Evolutionary conservation across 1,140 invertebrate species (phyloP).

Genomic region (Belonocnema kinseyi): DNA sequence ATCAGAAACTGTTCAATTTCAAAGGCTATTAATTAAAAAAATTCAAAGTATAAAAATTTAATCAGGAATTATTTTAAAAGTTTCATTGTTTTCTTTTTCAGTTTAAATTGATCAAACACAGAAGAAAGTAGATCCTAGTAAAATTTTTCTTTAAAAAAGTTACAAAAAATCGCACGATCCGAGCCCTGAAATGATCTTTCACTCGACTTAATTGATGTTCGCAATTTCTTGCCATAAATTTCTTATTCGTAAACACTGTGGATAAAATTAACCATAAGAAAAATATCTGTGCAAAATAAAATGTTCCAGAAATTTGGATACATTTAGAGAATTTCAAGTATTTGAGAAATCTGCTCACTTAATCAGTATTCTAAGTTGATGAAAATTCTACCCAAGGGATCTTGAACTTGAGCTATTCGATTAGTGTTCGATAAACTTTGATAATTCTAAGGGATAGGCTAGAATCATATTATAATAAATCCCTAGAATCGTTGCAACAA

Average conservation of each 20-base stretch:
- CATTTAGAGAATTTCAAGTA: constrained; percentile 16
- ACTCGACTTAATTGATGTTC: no score
- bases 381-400: not conserved
- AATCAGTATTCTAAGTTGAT: constrained; percentile 30
- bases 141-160: not conserved
- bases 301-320: not conserved
- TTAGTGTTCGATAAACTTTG: constrained; percentile 21
- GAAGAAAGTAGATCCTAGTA: not conserved
- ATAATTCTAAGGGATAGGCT: not conserved
- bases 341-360: constrained; percentile 29
- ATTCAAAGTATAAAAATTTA: no score
- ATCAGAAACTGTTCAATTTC: no score
- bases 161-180: not conserved
- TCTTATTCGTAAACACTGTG: not conserved
- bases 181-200: no score
- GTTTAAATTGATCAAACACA: not conserved
- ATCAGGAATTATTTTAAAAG: no score
- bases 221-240: not conserved
- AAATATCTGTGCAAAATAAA: not conserved
- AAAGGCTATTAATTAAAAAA: no score
- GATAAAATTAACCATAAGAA: constrained; percentile 12
- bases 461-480: no score
- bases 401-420: constrained; percentile 15
- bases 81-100: no score
- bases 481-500: not conserved